phyloP scores from a whole-genome alignment of 2,113 vertebrate genomes.

The Elephas maximus region DNA sequence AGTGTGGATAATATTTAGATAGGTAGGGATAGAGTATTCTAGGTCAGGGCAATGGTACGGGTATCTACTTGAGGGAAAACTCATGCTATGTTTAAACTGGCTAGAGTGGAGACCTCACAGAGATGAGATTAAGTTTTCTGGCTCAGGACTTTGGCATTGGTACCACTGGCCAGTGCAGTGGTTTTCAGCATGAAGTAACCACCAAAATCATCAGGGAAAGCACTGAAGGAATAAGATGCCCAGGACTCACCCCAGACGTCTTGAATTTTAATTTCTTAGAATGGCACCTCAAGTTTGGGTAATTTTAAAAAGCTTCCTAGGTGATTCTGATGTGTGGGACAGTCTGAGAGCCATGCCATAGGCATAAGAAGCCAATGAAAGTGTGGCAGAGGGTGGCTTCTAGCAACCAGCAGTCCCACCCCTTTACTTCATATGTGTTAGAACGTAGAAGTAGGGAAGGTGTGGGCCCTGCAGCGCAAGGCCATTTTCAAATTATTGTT shows the following conservation, averaged over 20 bases:
- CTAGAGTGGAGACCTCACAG: not conserved
- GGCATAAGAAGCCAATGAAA: not conserved
- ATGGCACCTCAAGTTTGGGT: not conserved
- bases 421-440: not conserved
- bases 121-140: not conserved
- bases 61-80: not conserved
- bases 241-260: not conserved
- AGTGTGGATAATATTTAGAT: not conserved
- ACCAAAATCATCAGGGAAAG: not conserved
- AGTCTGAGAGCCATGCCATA: not conserved
- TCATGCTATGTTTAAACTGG: not conserved
- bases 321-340: not conserved
- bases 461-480: not conserved
- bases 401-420: not conserved
- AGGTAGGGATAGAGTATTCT: not conserved
- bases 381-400: not conserved
- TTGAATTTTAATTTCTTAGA: conserved; percentile 31
- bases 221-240: not conserved
- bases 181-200: not conserved
- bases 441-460: not conserved
- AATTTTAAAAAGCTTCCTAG: not conserved
- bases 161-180: not conserved
- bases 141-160: not conserved
- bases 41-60: not conserved
- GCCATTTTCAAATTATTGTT: not conserved